These are phyloP conservation scores for Heterochromis multidens DNA, from an alignment of 2,113 vertebrate genomes.

Conservation along the genomic window DNA sequence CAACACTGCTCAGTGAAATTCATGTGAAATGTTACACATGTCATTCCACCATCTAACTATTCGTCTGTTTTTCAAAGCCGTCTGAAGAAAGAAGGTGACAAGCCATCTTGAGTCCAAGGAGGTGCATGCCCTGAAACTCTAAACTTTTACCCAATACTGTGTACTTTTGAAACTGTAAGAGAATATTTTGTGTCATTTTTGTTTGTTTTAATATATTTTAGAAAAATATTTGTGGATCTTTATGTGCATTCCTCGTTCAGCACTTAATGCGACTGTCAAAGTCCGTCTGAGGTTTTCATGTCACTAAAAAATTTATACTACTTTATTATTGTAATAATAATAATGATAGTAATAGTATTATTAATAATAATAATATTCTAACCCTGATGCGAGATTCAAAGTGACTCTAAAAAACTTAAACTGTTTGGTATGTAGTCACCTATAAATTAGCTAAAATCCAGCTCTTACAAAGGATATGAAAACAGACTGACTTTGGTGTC, in stretches of 20 bases:
- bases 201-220: constrained; percentile 72
- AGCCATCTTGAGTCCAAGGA: constrained; percentile 92
- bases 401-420: constrained; percentile 27
- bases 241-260: constrained; percentile 86
- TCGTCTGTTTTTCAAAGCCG: constrained; percentile 79
- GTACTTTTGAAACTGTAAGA: constrained; percentile 71
- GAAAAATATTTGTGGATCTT: constrained; percentile 79
- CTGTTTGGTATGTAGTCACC: constrained; percentile 46
- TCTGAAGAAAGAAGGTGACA: constrained; percentile 99
- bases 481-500: constrained; percentile 57
- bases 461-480: constrained; percentile 46
- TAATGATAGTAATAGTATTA: not conserved
- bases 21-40: not conserved
- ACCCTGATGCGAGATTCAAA: constrained; percentile 36
- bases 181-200: constrained; percentile 63
- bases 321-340: constrained; percentile 35
- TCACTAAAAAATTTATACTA: constrained; percentile 70
- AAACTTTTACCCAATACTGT: constrained; percentile 75
- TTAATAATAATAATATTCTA: not conserved
- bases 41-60: not conserved
- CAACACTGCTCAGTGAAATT: not conserved
- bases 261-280: constrained; percentile 84
- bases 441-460: constrained; percentile 26
- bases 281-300: constrained; percentile 88
- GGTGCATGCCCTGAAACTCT: constrained; percentile 69